Percentiles rank a stretch among this genome's conserved stretches.
These are phyloP conservation scores for Eciton burchellii DNA, from an alignment of 1,140 invertebrate species.

Conservation along the genomic window DNA sequence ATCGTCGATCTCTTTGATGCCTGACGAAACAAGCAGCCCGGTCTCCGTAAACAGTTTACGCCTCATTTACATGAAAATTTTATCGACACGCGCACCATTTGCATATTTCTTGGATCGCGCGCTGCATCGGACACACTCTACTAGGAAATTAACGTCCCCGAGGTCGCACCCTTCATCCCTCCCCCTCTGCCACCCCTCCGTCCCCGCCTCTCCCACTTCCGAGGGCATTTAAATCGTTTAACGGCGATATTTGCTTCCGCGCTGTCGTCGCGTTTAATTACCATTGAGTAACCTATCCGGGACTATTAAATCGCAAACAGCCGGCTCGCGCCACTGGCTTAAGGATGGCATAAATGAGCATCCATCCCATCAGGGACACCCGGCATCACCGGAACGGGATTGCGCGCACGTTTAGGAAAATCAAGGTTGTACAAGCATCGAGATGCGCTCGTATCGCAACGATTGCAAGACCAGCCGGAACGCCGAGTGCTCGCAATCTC, in stretches of 20 bases:
- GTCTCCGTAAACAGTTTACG: constrained; percentile 12
- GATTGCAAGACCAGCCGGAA: not conserved
- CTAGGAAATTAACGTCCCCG: not conserved
- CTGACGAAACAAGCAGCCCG: not conserved
- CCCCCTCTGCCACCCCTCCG: no score
- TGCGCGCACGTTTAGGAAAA: not conserved
- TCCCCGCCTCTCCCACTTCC: no score
- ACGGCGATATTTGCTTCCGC: constrained; percentile 16
- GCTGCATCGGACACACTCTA: not conserved
- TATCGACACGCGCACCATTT: not conserved
- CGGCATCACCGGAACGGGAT: not conserved
- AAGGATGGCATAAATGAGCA: constrained; percentile 37
- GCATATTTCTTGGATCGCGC: not conserved
- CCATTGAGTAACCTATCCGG: constrained; percentile 26
- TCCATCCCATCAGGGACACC: not conserved
- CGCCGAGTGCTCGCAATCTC: not conserved
- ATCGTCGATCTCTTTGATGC: constrained; percentile 16
- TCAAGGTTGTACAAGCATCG: constrained; percentile 3
- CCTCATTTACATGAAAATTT: constrained; percentile 31
- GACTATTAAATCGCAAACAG: constrained; percentile 34
- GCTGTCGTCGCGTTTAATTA: constrained; percentile 23
- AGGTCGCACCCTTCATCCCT: constrained; percentile 19
- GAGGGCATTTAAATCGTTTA: constrained; percentile 58
- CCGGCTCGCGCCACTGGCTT: constrained; percentile 17
- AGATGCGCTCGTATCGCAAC: not conserved